Base-by-base conservation (phyloP, 2,888 invertebrate species). In the Sipunculus nudus region DNA sequence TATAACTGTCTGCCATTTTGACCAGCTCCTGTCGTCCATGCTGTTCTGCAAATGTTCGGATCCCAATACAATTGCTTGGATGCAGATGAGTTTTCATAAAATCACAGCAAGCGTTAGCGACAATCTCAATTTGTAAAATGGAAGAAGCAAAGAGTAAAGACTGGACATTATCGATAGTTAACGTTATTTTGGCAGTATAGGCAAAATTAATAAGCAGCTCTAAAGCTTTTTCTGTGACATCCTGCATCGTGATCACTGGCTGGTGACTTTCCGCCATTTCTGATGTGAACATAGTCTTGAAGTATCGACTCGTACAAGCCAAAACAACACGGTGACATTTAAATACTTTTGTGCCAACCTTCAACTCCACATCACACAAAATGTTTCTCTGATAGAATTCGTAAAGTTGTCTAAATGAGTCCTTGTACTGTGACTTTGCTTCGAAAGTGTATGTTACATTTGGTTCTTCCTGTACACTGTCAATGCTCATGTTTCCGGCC, bases 241-340 rank as follows among this genome's bases (percentile, higher is more conserved):
- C 84, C 61, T 82, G 74, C 39, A 84, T 80, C 21, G 73, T 74
- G 16, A 81, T n/a, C n/a, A n/a, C 63, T 35, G 70, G 68, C 55
- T 78, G 74, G 29, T 68, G 71, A 48, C 79, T 76, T 62, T 84
- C 84, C 2, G 78, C 68, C 82, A 85, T 81, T 57, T 82, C 77
- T 1, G 81, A 81, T 25, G 78, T 76, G 70, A 86, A 86, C 85
- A 86, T 85, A 35, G 82, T 79, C 26, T 78, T 74, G 70, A 86
- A 86, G 65, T 86, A 86, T 19, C 81, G 79, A 67, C 84, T 84
- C 19, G 80, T 72, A 46, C 84, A 82, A 0, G 85, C 84, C 47
- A 86, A 71, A 32, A 86, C 80, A 40, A 83, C 76, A 6, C 84
- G 74, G 72, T 86, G 86, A 62, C 84, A 84, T 47, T 70, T 70